phyloP scores from a whole-genome alignment of 1,140 invertebrate species.

The Drosophila persimilis region DNA sequence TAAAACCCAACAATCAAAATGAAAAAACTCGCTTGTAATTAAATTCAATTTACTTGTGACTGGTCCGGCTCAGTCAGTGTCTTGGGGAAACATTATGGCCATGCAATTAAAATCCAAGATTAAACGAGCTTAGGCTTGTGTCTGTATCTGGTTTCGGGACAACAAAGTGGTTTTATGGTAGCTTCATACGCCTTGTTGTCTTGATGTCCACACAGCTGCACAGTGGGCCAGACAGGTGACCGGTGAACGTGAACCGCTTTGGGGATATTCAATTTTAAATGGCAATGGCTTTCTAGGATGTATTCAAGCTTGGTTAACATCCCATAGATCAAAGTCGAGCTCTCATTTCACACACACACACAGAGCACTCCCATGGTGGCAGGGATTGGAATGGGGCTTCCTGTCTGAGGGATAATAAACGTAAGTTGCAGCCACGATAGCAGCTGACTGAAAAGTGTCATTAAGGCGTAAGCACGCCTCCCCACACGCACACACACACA shows the following conservation, averaged over 20 bases:
- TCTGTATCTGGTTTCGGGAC: slow-evolving; percentile 30
- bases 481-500: slow-evolving; percentile 11
- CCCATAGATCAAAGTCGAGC: slow-evolving; percentile 41
- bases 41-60: slow-evolving; percentile 77
- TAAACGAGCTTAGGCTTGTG: slow-evolving; percentile 61
- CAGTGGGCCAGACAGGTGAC: slow-evolving; percentile 31
- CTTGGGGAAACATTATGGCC: slow-evolving; percentile 58
- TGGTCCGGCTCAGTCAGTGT: slow-evolving; percentile 39
- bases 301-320: slow-evolving; percentile 21
- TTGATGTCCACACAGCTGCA: slow-evolving; percentile 44
- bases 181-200: slow-evolving; percentile 51
- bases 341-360: slow-evolving; percentile 24
- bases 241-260: too few relatives aligned
- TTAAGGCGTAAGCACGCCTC: slow-evolving; percentile 46
- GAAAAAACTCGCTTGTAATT: slow-evolving; percentile 70
- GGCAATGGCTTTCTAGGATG: too few relatives aligned
- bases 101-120: slow-evolving; percentile 76
- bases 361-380: slow-evolving; percentile 13
- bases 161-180: slow-evolving; percentile 73
- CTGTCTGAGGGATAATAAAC: slow-evolving; percentile 51
- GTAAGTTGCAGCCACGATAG: slow-evolving; percentile 34
- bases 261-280: too few relatives aligned
- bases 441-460: slow-evolving; percentile 62
- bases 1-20: slow-evolving; percentile 73
- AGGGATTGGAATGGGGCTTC: background rate